These are phyloP conservation scores for Chaetura pelagica DNA, from an alignment of 2,113 vertebrate species.

Conservation along the genomic window DNA sequence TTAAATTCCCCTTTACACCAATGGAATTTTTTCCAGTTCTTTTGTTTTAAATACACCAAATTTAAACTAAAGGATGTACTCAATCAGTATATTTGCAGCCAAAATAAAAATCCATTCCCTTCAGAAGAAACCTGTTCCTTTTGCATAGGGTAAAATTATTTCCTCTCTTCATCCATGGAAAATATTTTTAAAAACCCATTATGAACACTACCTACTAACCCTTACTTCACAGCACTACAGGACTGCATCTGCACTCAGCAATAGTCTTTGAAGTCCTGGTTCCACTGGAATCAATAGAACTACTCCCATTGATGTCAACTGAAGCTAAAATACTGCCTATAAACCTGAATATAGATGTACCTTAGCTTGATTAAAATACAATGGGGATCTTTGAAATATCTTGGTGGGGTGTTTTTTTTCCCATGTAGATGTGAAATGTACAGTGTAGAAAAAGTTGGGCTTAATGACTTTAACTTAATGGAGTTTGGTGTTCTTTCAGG, in stretches of 20 bases:
- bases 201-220: background rate
- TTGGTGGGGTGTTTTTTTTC: accelerated
- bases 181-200: background rate
- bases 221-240: background rate
- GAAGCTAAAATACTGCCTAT: background rate
- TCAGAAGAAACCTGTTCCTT: background rate
- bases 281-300: background rate
- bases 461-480: background rate
- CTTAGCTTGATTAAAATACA: background rate
- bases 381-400: background rate
- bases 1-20: background rate
- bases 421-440: background rate
- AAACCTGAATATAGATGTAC: background rate
- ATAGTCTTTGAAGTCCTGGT: background rate
- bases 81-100: background rate
- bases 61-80: background rate
- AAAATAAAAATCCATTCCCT: background rate
- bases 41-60: background rate
- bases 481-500: background rate
- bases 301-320: background rate
- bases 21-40: background rate
- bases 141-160: background rate
- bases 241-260: background rate
- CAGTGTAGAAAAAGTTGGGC: background rate
- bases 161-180: background rate